phyloP scores from a whole-genome alignment of 2,888 invertebrate genomes.

The Himalopsyche anomala region DNA sequence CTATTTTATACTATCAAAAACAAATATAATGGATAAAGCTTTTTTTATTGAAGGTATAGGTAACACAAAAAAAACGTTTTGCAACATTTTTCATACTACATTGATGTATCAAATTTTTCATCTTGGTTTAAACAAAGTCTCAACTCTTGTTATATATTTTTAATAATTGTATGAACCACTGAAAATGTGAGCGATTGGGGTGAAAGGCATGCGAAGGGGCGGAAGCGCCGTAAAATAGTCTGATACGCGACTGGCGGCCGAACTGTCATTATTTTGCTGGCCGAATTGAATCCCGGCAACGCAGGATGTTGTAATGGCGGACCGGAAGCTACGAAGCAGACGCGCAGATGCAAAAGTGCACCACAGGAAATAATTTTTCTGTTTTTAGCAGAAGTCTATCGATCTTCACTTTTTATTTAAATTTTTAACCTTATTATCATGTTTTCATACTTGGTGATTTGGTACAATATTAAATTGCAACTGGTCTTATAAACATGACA shows the following conservation, averaged over 20 bases:
- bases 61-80: too few species aligned
- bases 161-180: too few species aligned
- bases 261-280: slow-evolving; percentile 50
- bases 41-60: too few species aligned
- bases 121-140: too few species aligned
- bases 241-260: slow-evolving; percentile 33
- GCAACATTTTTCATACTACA: too few species aligned
- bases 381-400: slow-evolving; percentile 48
- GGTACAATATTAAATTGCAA: too few species aligned
- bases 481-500: too few species aligned
- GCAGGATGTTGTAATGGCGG: slow-evolving; percentile 3
- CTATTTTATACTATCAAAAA: too few species aligned
- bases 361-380: slow-evolving; percentile 53
- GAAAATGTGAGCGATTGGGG: not conserved
- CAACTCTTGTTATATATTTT: too few species aligned
- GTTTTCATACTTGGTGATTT: not conserved
- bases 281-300: slow-evolving; percentile 52
- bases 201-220: not conserved
- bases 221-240: slow-evolving; percentile 27
- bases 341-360: slow-evolving; percentile 41
- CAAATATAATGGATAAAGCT: too few species aligned
- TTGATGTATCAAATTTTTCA: too few species aligned
- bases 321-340: slow-evolving; percentile 43
- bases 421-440: slow-evolving; percentile 46
- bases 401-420: slow-evolving; percentile 50